Evolutionary conservation across 2,113 vertebrate species (phyloP).

Genomic region (Anhinga anhinga): DNA sequence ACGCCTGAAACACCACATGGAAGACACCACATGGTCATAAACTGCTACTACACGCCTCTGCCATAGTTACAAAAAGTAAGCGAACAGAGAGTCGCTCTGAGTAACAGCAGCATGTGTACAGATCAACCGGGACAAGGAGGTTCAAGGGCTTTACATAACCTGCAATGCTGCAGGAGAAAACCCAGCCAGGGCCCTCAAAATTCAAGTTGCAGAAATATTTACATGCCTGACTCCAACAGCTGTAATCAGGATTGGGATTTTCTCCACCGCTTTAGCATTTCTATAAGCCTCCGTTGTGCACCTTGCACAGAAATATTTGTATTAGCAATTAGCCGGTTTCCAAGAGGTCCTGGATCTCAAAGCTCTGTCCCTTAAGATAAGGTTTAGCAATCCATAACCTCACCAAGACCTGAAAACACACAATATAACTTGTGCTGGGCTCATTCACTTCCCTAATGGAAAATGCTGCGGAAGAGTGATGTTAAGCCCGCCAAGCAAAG

Average conservation of each 20-base stretch:
- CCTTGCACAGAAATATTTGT: not conserved
- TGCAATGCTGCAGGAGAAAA: not conserved
- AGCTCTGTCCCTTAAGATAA: not conserved
- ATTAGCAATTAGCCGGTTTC: not conserved
- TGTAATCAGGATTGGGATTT: not conserved
- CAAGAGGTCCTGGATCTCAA: not conserved
- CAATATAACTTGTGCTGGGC: rapidly evolving
- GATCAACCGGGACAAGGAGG: not conserved
- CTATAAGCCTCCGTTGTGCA: not conserved
- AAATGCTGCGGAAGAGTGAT: not conserved
- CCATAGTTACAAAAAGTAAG: not conserved
- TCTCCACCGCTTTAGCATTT: not conserved
- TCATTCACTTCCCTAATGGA: not conserved
- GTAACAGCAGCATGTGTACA: not conserved
- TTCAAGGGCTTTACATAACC: not conserved
- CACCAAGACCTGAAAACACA: not conserved
- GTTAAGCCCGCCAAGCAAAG: not conserved
- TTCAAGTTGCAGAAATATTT: not conserved
- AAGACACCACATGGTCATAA: slow-evolving; percentile 42
- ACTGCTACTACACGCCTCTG: slow-evolving; percentile 27
- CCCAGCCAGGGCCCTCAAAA: not conserved
- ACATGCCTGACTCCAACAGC: not conserved
- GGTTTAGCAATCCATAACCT: not conserved
- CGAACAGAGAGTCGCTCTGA: not conserved
- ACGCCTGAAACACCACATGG: not conserved